These are phyloP conservation scores for Maylandia zebra DNA, from an alignment of 2,113 vertebrate genomes.

Conservation along the genomic window DNA sequence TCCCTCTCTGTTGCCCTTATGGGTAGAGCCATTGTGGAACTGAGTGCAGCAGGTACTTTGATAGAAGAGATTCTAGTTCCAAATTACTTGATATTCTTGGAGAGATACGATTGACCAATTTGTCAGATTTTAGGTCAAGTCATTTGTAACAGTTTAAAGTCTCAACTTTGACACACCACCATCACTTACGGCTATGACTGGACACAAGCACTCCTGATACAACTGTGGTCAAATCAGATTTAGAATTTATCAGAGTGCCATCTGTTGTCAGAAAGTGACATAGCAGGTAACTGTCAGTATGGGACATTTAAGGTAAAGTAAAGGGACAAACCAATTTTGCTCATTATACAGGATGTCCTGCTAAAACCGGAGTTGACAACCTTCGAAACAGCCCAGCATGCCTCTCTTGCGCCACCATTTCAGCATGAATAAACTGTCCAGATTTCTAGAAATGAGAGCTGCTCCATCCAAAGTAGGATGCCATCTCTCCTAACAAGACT, in stretches of 20 bases:
- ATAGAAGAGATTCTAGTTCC: not conserved
- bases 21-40: not conserved
- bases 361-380: not conserved
- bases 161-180: not conserved
- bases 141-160: not conserved
- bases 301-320: not conserved
- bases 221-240: not conserved
- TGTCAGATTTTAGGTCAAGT: not conserved
- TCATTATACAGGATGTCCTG: not conserved
- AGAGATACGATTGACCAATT: not conserved
- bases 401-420: not conserved
- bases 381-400: not conserved
- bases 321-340: not conserved
- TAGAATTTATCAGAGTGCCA: not conserved
- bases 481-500: not conserved
- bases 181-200: not conserved
- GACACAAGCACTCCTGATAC: not conserved
- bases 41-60: not conserved
- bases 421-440: not conserved
- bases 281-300: not conserved
- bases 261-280: not conserved
- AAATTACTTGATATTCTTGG: rapidly evolving
- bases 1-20: rapidly evolving
- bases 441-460: not conserved
- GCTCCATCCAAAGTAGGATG: not conserved